Conservation (phyloP, 2,888 invertebrate genomes). For the Platerodrilus igneus region DNA sequence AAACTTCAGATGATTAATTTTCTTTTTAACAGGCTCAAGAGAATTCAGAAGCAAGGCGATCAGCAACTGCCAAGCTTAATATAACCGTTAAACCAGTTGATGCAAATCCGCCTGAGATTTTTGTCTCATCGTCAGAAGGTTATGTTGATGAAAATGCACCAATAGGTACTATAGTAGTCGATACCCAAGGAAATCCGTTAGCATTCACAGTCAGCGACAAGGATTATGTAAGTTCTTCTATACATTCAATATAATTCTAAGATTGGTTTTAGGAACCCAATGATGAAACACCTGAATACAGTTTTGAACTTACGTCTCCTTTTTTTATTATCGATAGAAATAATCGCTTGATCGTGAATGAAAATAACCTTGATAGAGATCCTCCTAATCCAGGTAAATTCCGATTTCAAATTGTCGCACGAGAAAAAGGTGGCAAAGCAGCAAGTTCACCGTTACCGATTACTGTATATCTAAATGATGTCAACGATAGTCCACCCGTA, state of each 20-base stretch:
- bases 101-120: slow-evolving; percentile 76
- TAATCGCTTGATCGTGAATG: slow-evolving; percentile 72
- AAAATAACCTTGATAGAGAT: slow-evolving; percentile 80
- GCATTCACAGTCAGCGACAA: slow-evolving; percentile 73
- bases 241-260: slow-evolving; percentile 2
- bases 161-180: slow-evolving; percentile 75
- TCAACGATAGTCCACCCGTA: slow-evolving; percentile 82
- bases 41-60: slow-evolving; percentile 70
- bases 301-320: slow-evolving; percentile 78
- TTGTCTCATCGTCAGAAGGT: slow-evolving; percentile 67
- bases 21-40: slow-evolving; percentile 70
- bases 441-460: slow-evolving; percentile 80
- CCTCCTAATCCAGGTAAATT: slow-evolving; percentile 79
- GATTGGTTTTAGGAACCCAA: slow-evolving; percentile 71
- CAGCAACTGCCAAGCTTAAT: slow-evolving; percentile 75
- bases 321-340: slow-evolving; percentile 74
- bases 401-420: slow-evolving; percentile 82
- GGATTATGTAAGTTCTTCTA: slow-evolving; percentile 72
- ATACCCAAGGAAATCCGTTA: slow-evolving; percentile 62
- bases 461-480: slow-evolving; percentile 71
- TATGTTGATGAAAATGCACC: slow-evolving; percentile 82
- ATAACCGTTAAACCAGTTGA: slow-evolving; percentile 83
- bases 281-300: slow-evolving; percentile 74
- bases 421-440: slow-evolving; percentile 72
- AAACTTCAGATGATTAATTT: not conserved